phyloP scores from a whole-genome alignment of 2,888 invertebrate species.

The Pyrocoelia pectoralis region DNA sequence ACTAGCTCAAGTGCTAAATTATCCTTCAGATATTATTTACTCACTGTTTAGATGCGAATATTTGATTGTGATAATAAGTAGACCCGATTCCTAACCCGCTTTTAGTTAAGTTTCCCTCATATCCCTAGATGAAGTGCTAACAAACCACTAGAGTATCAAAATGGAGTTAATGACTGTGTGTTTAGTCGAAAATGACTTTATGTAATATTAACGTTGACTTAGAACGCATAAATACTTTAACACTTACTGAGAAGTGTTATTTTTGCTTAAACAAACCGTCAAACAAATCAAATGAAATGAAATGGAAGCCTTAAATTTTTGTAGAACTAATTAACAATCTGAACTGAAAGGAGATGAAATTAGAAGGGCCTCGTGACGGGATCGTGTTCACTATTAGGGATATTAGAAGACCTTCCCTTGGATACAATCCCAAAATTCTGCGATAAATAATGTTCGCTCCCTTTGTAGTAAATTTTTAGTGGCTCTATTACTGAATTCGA shows the following conservation, averaged over 20 bases:
- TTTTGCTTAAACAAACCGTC: too few species aligned
- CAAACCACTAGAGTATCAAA: conserved; percentile 11
- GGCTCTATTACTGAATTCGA: too few species aligned
- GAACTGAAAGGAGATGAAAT: too few species aligned
- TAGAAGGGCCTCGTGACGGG: too few species aligned
- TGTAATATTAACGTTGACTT: neutral
- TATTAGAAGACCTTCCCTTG: too few species aligned
- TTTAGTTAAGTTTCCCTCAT: conserved; percentile 7
- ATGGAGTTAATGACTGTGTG: conserved; percentile 9
- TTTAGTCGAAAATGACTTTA: conserved; percentile 9
- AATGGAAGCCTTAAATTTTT: too few species aligned
- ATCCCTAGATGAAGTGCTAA: conserved; percentile 8
- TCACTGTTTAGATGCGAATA: conserved; percentile 5
- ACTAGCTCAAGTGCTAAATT: neutral
- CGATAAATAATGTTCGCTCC: too few species aligned
- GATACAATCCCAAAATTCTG: too few species aligned
- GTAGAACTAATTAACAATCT: too few species aligned
- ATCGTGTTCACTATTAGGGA: too few species aligned
- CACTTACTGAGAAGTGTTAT: neutral
- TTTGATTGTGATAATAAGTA: conserved; percentile 8
- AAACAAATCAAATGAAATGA: too few species aligned
- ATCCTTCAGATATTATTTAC: neutral
- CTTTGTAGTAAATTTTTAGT: too few species aligned
- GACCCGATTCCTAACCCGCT: conserved; percentile 3
- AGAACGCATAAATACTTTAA: neutral